These are phyloP conservation scores for Martes flavigula DNA, from an alignment of 2,797 vertebrate species.

Conservation along the genomic window DNA sequence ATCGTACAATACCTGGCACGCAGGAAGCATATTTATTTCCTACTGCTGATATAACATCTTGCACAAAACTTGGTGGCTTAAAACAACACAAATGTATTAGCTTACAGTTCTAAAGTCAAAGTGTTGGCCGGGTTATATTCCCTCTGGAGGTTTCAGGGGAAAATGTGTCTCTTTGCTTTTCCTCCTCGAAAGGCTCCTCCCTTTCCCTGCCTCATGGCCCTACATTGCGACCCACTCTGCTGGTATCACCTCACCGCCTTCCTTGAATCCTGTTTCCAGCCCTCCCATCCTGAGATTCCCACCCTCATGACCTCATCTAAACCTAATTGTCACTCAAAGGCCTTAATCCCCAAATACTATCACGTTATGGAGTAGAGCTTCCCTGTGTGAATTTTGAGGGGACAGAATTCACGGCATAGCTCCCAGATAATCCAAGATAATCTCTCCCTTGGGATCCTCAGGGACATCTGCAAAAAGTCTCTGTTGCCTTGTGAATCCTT, in stretches of 20 bases:
- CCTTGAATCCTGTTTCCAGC: neutral
- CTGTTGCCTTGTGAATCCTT: neutral
- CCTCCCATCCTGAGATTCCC: neutral
- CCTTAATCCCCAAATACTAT: neutral
- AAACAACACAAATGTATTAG: neutral
- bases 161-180: neutral
- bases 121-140: neutral
- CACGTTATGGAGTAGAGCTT: neutral
- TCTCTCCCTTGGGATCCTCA: neutral
- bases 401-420: neutral
- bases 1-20: no score
- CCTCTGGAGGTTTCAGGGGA: neutral
- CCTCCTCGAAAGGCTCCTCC: neutral
- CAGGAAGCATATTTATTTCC: neutral
- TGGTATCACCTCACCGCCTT: neutral
- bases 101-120: neutral
- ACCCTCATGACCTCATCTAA: no score
- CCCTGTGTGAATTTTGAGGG: neutral
- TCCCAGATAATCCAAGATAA: neutral
- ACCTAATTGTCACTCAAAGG: neutral
- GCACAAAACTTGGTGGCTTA: neutral
- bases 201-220: neutral
- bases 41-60: neutral
- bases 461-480: neutral
- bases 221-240: neutral